Conservation (phyloP, 2,113 vertebrate genomes). For the Saccopteryx leptura region DNA sequence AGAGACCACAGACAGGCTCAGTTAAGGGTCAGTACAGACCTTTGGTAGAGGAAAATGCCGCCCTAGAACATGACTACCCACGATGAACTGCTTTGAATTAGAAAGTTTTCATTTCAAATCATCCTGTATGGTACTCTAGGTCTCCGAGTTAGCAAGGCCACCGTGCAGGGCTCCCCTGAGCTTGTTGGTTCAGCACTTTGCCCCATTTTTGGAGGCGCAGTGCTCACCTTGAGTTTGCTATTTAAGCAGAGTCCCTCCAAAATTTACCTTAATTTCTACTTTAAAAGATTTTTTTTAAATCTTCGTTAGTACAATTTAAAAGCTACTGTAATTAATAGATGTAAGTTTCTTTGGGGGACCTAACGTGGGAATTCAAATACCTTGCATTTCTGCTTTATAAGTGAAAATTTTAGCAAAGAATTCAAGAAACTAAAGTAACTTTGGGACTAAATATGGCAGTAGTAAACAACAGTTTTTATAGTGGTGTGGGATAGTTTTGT, state of each 20-base stretch:
- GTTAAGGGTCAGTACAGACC: no score
- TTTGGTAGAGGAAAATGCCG: no score
- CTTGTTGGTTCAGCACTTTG: no score
- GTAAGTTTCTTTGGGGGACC: background rate
- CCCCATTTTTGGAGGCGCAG: no score
- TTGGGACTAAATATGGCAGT: background rate
- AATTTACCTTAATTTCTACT: slow-evolving; percentile 24
- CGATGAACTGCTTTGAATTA: no score
- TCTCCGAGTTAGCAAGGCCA: no score
- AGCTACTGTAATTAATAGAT: slow-evolving; percentile 2
- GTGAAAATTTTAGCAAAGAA: slow-evolving; percentile 31
- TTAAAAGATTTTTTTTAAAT: background rate
- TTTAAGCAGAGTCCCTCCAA: slow-evolving; percentile 20
- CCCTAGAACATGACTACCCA: no score
- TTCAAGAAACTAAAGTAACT: background rate
- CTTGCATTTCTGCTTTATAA: slow-evolving; percentile 11
- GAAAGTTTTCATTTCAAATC: no score
- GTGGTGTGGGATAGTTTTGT: background rate
- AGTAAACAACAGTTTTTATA: background rate
- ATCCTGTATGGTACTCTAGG: no score
- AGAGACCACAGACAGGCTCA: no score
- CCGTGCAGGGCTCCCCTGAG: no score
- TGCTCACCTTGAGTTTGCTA: background rate
- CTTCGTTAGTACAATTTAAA: background rate
- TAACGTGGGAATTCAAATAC: slow-evolving; percentile 21